phyloP scores from a whole-genome alignment of 2,797 vertebrate genomes.

The Gymnoscopelus microlampas region DNA sequence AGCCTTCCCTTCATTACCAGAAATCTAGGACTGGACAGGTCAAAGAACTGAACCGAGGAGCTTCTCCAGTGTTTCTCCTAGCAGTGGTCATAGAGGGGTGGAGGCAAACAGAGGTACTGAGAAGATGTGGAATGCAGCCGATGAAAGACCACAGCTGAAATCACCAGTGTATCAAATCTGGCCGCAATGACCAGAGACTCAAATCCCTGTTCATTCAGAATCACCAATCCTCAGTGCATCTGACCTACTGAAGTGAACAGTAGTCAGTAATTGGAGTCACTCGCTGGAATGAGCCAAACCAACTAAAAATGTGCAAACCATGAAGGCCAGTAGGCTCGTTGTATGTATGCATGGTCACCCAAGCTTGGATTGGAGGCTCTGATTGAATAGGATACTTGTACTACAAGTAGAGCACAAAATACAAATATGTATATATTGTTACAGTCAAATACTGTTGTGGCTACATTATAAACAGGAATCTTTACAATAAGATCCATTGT shows the following conservation, averaged over 20 bases:
- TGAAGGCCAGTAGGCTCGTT: neutral
- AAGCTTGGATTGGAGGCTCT: slow-evolving; percentile 11
- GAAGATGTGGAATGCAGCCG: slow-evolving; percentile 2
- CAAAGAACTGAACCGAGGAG: neutral
- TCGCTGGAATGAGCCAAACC: neutral
- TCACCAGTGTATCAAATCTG: neutral
- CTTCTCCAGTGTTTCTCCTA: neutral
- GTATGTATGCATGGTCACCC: neutral
- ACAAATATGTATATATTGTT: neutral
- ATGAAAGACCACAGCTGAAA: slow-evolving; percentile 12
- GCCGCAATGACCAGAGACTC: neutral
- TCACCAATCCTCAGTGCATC: slow-evolving; percentile 19
- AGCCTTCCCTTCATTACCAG: neutral
- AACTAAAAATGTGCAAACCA: neutral
- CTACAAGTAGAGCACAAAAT: slow-evolving; percentile 1
- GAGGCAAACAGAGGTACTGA: neutral
- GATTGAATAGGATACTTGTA: slow-evolving; percentile 15
- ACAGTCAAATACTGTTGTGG: slow-evolving; percentile 29
- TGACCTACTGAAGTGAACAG: neutral
- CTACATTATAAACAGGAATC: slow-evolving; percentile 24
- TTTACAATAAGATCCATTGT: neutral
- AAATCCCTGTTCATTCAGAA: slow-evolving; percentile 10
- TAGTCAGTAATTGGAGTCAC: neutral
- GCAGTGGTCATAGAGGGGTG: neutral
- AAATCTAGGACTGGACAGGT: neutral